phyloP scores from a whole-genome alignment of 2,113 vertebrate genomes.

The Spermophilus dauricus region DNA sequence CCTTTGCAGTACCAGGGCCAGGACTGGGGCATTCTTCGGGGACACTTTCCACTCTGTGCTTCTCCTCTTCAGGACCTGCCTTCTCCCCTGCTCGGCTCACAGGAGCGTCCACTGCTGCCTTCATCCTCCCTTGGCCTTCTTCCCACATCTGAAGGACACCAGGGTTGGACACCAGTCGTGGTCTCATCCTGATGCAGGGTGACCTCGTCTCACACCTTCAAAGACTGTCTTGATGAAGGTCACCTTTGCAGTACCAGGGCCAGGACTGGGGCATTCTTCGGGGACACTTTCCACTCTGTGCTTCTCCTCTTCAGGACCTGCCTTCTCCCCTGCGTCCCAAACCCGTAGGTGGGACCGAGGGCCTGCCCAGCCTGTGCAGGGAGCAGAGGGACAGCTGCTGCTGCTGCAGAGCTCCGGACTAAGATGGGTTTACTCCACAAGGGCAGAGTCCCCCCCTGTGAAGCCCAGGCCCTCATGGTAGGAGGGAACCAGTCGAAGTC shows the following conservation, averaged over 20 bases:
- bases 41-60: no score
- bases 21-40: not conserved
- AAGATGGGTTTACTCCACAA: no score
- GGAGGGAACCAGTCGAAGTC: not conserved
- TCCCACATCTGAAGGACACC: not conserved
- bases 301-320: not conserved
- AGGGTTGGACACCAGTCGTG: no score
- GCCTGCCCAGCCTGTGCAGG: not conserved
- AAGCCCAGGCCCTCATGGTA: no score
- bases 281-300: no score
- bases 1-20: not conserved
- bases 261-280: not conserved
- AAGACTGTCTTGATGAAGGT: not conserved
- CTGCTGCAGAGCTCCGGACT: no score
- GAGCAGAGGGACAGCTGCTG: no score
- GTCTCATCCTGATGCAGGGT: not conserved
- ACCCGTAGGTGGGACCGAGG: rapidly evolving
- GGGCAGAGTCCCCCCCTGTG: not conserved
- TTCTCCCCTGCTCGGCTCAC: no score
- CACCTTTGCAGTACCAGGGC: not conserved
- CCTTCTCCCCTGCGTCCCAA: no score
- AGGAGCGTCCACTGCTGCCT: not conserved
- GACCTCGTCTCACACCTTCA: not conserved
- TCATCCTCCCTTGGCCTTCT: not conserved
- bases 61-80: not conserved